Evolutionary conservation across 2,113 vertebrate genomes (phyloP).

Genomic region (Mola mola): DNA sequence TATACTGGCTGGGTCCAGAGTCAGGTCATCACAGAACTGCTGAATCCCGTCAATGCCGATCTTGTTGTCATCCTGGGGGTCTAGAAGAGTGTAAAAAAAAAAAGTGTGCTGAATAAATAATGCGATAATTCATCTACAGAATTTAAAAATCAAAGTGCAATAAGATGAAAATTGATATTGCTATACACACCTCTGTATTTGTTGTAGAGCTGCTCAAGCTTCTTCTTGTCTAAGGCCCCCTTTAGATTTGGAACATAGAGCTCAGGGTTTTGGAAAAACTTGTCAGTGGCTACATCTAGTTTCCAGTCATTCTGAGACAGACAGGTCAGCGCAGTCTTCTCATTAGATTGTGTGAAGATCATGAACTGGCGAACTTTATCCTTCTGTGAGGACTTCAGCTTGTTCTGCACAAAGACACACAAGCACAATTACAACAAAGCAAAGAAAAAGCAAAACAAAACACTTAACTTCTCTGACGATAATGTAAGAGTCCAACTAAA

Average conservation of each 20-base stretch:
- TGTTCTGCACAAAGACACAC: slow-evolving; percentile 87
- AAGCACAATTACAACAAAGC: not conserved
- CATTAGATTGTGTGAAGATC: slow-evolving; percentile 98
- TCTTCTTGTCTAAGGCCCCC: slow-evolving; percentile 93
- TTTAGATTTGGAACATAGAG: slow-evolving; percentile 94
- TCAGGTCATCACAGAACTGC: slow-evolving; percentile 93
- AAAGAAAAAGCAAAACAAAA: not conserved
- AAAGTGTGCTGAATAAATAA: not conserved
- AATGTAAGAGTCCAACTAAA: too few relatives aligned
- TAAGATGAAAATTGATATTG: not conserved
- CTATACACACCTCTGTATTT: slow-evolving; percentile 91
- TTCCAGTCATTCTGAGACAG: slow-evolving; percentile 99
- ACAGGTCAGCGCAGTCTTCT: slow-evolving; percentile 97
- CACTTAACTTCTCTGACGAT: not conserved
- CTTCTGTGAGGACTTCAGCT: slow-evolving; percentile 99
- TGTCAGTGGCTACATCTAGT: slow-evolving; percentile 98
- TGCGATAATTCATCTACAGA: too few relatives aligned
- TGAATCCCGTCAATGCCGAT: slow-evolving; percentile 95
- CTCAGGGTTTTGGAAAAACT: slow-evolving; percentile 98
- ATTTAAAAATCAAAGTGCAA: too few relatives aligned
- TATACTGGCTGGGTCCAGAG: slow-evolving; percentile 90
- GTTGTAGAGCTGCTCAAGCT: slow-evolving; percentile 95
- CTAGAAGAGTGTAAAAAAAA: slow-evolving; percentile 64
- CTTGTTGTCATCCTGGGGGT: slow-evolving; percentile 96
- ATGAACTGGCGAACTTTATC: slow-evolving; percentile 99